Evolutionary conservation across 2,797 vertebrate genomes (phyloP), one percentile per base, ranked within the genome.

Genomic region (Lithobates sylvaticus): DNA sequence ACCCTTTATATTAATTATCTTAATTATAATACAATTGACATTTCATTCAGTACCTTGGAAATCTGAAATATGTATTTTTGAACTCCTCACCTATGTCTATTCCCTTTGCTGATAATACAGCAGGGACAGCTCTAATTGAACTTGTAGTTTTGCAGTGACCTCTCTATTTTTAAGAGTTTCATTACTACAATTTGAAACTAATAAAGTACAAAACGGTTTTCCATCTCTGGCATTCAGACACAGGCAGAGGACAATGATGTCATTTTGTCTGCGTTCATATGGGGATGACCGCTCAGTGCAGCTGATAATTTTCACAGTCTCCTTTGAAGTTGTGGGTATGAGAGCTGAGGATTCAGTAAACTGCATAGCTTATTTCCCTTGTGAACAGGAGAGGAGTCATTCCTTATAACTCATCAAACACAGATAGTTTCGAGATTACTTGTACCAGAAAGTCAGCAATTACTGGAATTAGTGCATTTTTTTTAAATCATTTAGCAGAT

Each of bases 361-460:
- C 10, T 54, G 65, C 68, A 80, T 69, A 76, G 73, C 27, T 76
- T n/a, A 81, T 42, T 81, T 80, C 84, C 47, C 78, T 42, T 58
- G 78, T 76, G 84, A 27, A 58, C 76, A 47, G 34, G 67, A 71
- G 47, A n/a, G 73, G 72, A 81, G 26, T 32, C 23, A 58, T 86
- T 39, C 10, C 18, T 13, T 58, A 36, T 29, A 54, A 86, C 29
- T 68, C 23, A 81, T 58, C 42, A 81, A 86, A 74, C 18, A 34
- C 10, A 42, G n/a, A 86, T 32, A 70, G 29, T 32, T 76, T 47
- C 15, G 29, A 32, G 71, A 85, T 85, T 78, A 69, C 69, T 85
- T 32, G n/a, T 7, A 39, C 67, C 29, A 44, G 29, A 61, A 21
- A 69, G 50, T 78, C 3, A 67, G 10, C 23, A 36, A 23, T 81